phyloP scores from a whole-genome alignment of 2,797 vertebrate genomes.

The Triplophysa bombifrons region DNA sequence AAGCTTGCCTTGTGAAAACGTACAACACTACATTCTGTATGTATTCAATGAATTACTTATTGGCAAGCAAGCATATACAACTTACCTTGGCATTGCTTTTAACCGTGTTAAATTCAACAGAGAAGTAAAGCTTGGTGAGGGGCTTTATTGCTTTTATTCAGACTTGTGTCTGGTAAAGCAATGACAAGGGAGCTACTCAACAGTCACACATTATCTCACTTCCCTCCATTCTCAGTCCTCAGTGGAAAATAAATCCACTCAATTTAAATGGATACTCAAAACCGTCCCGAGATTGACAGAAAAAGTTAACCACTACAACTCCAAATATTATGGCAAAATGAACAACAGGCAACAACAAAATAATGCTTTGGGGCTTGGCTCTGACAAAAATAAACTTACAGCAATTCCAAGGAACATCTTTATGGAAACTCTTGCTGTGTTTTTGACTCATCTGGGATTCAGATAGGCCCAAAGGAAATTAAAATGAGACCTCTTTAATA shows the following conservation, averaged over 20 bases:
- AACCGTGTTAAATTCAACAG: neutral
- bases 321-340: neutral
- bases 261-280: constrained; percentile 20
- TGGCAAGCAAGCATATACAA: constrained; percentile 5
- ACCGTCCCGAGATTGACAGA: constrained; percentile 6
- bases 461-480: neutral
- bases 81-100: constrained; percentile 16
- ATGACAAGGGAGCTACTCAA: constrained; percentile 11
- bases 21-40: constrained; percentile 48
- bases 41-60: constrained; percentile 31
- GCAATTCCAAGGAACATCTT: neutral
- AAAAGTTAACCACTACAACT: neutral
- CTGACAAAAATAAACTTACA: constrained; percentile 4
- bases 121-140: constrained; percentile 4
- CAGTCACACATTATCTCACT: constrained; percentile 3
- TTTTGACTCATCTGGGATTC: neutral
- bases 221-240: constrained; percentile 2
- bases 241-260: constrained; percentile 19
- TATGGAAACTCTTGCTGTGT: neutral
- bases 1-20: constrained; percentile 63
- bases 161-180: constrained; percentile 18
- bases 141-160: neutral
- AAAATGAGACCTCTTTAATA: neutral
- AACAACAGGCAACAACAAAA: neutral
- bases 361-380: neutral